Conservation (phyloP, 2,113 vertebrate genomes). For the Mus pahari region DNA sequence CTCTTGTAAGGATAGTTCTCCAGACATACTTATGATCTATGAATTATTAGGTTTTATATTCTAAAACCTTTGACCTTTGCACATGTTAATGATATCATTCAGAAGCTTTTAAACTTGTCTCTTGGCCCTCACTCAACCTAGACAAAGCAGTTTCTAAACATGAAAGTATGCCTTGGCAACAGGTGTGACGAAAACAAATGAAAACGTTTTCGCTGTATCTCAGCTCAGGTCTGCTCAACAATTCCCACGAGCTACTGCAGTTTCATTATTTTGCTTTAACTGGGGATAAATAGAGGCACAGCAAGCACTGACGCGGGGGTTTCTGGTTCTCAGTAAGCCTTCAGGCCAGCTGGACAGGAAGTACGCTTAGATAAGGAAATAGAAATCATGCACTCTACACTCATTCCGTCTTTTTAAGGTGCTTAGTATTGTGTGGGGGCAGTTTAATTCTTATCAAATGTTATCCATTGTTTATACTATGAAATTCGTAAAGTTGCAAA, state of each 20-base stretch:
- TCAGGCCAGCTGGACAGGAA: not conserved
- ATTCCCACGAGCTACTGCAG: constrained; percentile 9
- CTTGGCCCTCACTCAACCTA: not conserved
- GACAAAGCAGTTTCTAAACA: constrained; percentile 49
- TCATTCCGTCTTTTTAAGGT: constrained; percentile 8
- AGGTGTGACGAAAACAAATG: constrained; percentile 60
- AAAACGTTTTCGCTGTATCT: not conserved
- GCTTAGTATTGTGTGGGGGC: not conserved
- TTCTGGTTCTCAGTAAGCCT: constrained; percentile 43
- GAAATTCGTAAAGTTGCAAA: constrained; percentile 30
- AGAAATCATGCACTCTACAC: not conserved
- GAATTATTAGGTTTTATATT: constrained; percentile 35
- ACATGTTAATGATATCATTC: constrained; percentile 52
- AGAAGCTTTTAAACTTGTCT: constrained; percentile 42
- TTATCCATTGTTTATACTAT: not conserved
- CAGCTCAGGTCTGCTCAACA: constrained; percentile 36
- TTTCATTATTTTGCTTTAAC: constrained; percentile 57
- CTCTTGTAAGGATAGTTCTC: constrained; percentile 34
- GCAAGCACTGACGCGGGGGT: not conserved
- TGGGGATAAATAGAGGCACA: constrained; percentile 31
- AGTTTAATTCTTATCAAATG: constrained; percentile 22
- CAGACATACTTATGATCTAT: constrained; percentile 8
- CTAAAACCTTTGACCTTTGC: not conserved
- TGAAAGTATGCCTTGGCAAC: constrained; percentile 39
- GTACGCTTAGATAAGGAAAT: constrained; percentile 56